Conservation (phyloP, 2,113 vertebrate genomes). For the Malaclemys terrapin region DNA sequence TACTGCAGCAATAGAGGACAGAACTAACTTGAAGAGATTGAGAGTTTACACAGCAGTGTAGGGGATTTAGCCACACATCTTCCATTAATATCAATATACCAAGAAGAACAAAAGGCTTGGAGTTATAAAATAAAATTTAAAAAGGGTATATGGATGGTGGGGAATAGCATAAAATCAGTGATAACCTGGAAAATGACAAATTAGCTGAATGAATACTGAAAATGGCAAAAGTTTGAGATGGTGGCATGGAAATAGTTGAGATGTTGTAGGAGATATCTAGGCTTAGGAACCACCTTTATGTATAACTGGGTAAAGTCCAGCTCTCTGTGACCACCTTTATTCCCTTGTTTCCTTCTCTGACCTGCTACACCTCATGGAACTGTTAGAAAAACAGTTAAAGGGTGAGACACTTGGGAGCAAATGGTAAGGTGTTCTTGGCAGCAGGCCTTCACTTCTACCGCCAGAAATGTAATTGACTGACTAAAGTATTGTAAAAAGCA, state of each 20-base stretch:
- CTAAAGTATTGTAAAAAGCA: background rate
- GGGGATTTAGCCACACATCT: background rate
- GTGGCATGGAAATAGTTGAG: background rate
- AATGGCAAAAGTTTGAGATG: background rate
- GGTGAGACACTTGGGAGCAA: background rate
- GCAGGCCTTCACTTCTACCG: background rate
- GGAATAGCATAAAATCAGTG: background rate
- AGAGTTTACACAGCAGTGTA: background rate
- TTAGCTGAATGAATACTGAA: background rate
- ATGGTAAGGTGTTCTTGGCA: background rate
- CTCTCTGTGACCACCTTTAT: background rate
- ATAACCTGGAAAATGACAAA: background rate
- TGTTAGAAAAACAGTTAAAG: background rate
- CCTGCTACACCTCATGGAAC: background rate
- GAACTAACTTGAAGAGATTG: background rate
- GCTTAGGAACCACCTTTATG: background rate
- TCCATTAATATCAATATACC: background rate
- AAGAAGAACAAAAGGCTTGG: background rate
- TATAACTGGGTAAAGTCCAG: background rate
- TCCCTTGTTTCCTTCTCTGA: background rate
- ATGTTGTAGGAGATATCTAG: background rate
- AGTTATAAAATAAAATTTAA: background rate
- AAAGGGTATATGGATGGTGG: background rate
- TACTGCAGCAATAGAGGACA: background rate
- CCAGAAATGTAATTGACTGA: background rate